Evolutionary conservation across 2,888 invertebrate species (phyloP).

Genomic region (Epinotia bilunana): DNA sequence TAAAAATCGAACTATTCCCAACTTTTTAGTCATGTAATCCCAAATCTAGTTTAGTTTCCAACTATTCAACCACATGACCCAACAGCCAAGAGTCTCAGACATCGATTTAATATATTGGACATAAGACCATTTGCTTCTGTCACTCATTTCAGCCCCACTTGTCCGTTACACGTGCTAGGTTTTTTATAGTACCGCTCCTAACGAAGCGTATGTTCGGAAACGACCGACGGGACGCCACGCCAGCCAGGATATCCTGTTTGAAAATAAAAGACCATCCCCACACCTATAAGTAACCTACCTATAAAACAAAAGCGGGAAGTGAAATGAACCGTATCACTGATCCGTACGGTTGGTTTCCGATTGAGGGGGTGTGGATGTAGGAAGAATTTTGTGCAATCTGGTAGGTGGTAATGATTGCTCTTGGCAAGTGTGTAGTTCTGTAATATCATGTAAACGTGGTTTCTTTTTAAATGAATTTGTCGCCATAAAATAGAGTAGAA

Average conservation of each 20-base stretch:
- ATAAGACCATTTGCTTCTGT: background rate
- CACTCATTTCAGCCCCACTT: slow-evolving; percentile 58
- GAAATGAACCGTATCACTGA: slow-evolving; percentile 14
- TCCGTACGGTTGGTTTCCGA: slow-evolving; percentile 53
- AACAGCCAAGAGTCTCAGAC: background rate
- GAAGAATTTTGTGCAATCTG: slow-evolving; percentile 41
- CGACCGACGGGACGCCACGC: slow-evolving; percentile 60
- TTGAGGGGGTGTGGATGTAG: slow-evolving; percentile 34
- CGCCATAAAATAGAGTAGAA: background rate
- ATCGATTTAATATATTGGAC: background rate
- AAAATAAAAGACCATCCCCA: slow-evolving; percentile 79
- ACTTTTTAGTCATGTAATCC: slow-evolving; percentile 5
- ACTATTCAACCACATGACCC: slow-evolving; percentile 9
- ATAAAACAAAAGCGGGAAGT: slow-evolving; percentile 7
- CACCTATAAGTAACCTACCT: slow-evolving; percentile 60
- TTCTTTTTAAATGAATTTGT: background rate
- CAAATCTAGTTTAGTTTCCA: slow-evolving; percentile 15
- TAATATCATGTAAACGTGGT: background rate
- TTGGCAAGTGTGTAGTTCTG: slow-evolving; percentile 21
- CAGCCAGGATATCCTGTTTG: slow-evolving; percentile 80
- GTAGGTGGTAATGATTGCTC: slow-evolving; percentile 38
- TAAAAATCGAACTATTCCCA: background rate
- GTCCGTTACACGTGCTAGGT: slow-evolving; percentile 73
- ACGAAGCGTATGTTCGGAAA: slow-evolving; percentile 76
- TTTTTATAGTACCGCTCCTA: slow-evolving; percentile 70